phyloP scores from a whole-genome alignment of 2,113 vertebrate species.

The Elephas maximus region DNA sequence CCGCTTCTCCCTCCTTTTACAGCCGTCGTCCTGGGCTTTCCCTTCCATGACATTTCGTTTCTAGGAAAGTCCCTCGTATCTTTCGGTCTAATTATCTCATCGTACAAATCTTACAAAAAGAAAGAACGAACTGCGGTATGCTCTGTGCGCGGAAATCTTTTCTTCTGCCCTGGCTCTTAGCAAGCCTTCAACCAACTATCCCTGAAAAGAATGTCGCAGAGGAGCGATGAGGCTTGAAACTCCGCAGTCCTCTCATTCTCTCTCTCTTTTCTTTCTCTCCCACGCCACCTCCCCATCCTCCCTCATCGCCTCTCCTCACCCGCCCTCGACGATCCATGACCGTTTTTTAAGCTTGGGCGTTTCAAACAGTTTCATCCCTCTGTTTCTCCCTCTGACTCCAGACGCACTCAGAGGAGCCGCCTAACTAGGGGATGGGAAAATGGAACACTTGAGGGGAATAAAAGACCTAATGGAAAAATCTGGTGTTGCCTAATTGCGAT shows the following conservation, averaged over 20 bases:
- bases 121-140: slow-evolving; percentile 52
- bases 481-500: slow-evolving; percentile 1
- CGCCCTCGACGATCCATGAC: background rate
- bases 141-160: slow-evolving; percentile 31
- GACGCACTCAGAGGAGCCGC: background rate
- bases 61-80: background rate
- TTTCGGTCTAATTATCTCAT: slow-evolving; percentile 60
- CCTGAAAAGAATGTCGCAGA: slow-evolving; percentile 78
- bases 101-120: slow-evolving; percentile 58
- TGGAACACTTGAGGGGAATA: background rate
- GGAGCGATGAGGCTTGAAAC: slow-evolving; percentile 83
- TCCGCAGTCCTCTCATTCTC: slow-evolving; percentile 48
- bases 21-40: background rate
- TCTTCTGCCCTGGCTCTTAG: slow-evolving; percentile 58
- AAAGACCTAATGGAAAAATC: slow-evolving; percentile 40
- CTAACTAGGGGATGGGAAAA: background rate
- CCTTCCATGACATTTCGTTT: slow-evolving; percentile 65
- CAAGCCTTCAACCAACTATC: slow-evolving; percentile 66
- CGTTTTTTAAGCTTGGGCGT: slow-evolving; percentile 3
- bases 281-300: slow-evolving; percentile 65
- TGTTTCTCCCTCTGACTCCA: slow-evolving; percentile 11
- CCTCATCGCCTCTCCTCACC: background rate
- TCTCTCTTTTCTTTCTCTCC: slow-evolving; percentile 48
- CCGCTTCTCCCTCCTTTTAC: background rate
- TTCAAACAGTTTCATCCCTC: background rate